Evolutionary conservation across 64 coral and sea anemone genomes (phyloP).

Genomic region (Astreopora myriophthalma): DNA sequence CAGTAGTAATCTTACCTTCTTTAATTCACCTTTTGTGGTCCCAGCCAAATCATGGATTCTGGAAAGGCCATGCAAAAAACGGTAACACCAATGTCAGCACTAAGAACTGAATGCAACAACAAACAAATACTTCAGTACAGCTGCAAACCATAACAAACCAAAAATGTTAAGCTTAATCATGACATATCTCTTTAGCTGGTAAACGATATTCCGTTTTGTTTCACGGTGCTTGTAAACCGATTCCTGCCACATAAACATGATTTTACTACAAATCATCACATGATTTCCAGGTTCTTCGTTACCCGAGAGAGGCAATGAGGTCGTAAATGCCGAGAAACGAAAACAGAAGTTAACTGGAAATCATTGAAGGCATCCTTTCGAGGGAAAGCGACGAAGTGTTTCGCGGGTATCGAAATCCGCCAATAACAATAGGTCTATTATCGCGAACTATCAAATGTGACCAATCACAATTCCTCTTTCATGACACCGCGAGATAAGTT

Average conservation of each 20-base stretch:
- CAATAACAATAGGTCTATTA: constrained; percentile 24
- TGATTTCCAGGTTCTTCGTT: not conserved
- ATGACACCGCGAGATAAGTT: not conserved
- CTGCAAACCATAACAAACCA: not conserved
- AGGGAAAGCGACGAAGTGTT: not conserved
- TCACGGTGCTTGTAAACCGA: not conserved
- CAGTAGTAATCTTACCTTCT: too few species aligned
- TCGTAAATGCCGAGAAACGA: not conserved
- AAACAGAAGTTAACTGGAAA: not conserved
- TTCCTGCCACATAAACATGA: not conserved
- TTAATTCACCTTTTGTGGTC: too few species aligned
- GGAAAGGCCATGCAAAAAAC: too few species aligned
- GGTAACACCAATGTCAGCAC: too few species aligned
- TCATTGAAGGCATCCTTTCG: not conserved
- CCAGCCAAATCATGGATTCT: too few species aligned
- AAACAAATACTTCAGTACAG: too few species aligned
- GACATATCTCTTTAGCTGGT: not conserved
- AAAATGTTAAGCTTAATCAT: too few species aligned
- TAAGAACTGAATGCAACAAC: too few species aligned
- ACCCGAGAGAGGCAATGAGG: not conserved
- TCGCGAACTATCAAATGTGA: not conserved
- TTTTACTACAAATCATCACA: not conserved
- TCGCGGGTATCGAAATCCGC: constrained; percentile 29
- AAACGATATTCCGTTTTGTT: not conserved
- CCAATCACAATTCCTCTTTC: constrained; percentile 31